Conservation (phyloP, 2,888 invertebrate species). For the Drosophila engyochracea region DNA sequence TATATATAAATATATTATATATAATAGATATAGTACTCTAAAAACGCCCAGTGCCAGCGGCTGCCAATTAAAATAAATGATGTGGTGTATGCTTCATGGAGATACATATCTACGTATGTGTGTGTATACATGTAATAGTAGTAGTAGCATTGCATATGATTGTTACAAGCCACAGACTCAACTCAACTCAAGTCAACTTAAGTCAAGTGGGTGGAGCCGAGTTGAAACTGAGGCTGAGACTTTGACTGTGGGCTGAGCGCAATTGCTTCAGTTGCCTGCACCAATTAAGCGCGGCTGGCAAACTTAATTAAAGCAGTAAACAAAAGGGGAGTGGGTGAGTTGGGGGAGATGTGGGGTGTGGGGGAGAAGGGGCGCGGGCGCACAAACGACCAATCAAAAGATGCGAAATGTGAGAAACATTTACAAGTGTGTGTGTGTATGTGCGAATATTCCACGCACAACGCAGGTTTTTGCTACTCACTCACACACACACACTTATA, state of each 20-base stretch:
- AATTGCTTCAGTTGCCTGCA: conserved; percentile 24
- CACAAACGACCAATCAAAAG: conserved; percentile 74
- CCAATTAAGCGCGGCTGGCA: conserved; percentile 67
- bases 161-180: neutral
- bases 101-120: neutral
- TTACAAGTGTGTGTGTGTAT: conserved; percentile 23
- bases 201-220: conserved; percentile 15
- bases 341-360: conserved; percentile 1
- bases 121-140: neutral
- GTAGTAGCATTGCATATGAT: neutral
- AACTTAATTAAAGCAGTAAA: conserved; percentile 67
- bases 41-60: neutral
- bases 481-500: conserved; percentile 19
- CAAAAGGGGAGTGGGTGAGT: neutral
- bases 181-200: neutral
- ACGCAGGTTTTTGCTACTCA: conserved; percentile 22
- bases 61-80: neutral
- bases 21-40: neutral
- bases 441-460: conserved; percentile 56
- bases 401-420: conserved; percentile 47
- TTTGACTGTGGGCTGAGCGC: neutral
- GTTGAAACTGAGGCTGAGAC: neutral
- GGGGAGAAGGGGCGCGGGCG: conserved; percentile 44
- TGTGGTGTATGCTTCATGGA: neutral
- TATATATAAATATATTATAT: too few species aligned